A percentile compares a stretch with the other conserved stretches of the same genome.
These are phyloP conservation scores for Leucopsar rothschildi DNA, from an alignment of 2,113 vertebrate species.

Conservation along the genomic window DNA sequence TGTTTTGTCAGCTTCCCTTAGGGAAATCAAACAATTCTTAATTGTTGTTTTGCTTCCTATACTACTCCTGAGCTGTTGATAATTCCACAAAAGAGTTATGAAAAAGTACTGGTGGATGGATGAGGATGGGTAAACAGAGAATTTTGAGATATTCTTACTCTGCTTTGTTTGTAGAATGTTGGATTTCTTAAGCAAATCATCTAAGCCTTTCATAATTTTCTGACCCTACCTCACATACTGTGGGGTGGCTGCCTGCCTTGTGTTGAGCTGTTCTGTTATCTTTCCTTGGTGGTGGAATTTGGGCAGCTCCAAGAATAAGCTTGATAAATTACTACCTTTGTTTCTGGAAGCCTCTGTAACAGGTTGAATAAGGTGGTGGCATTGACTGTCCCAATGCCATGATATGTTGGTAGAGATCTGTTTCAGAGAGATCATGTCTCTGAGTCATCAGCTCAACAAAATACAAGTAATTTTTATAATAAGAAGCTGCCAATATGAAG, in stretches of 20 bases:
- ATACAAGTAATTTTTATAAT: background rate
- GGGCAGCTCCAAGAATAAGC: background rate
- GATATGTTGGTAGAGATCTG: background rate
- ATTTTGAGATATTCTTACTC: background rate
- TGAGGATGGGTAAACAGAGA: background rate
- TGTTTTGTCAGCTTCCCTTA: background rate
- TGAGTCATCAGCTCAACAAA: background rate
- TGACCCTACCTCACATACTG: background rate
- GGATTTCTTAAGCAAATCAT: background rate
- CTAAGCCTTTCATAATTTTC: background rate
- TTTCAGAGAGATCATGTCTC: background rate
- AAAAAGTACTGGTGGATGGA: background rate
- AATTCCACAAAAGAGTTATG: background rate
- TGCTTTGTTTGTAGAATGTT: background rate
- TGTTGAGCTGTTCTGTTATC: background rate
- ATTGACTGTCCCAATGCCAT: background rate
- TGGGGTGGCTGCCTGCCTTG: background rate
- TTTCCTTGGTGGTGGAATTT: background rate
- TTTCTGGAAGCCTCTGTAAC: background rate
- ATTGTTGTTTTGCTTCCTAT: background rate
- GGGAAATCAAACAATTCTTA: background rate
- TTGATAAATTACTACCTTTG: background rate
- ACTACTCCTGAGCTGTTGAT: background rate
- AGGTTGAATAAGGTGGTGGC: accelerated
- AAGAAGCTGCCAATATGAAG: background rate